Evolutionary conservation across 2,797 vertebrate genomes (phyloP), one percentile per base, ranked within the genome.

Genomic region (Sebastes flavidus): DNA sequence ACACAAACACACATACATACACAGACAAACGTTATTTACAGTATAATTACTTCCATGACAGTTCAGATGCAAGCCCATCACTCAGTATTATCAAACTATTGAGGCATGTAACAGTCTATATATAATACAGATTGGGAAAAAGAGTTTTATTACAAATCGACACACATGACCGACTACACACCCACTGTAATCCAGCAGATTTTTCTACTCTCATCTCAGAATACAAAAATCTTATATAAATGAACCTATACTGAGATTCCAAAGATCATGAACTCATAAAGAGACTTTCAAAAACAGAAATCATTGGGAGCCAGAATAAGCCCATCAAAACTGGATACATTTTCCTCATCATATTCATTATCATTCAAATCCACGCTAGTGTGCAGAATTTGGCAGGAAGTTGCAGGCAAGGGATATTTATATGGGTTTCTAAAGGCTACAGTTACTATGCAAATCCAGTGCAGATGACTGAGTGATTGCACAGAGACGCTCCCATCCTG

Each of bases 1-100:
- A 78, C 71, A 82, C 36, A 83, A 30, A 88, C 75, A 88, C 84
- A 86, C 85, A 84, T 58, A 75, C 68, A 81, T 61, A 80, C 75
- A 84, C 69, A 86, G 60, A 84, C 81, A 89, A 81, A 89, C 13
- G 34, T 85, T 91, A 92, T 93, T 94, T 93, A 90, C 91, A 90
- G 90, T 90, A 89, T 95, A 92, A 95, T 95, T 92, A 91, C 85
- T 87, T 85, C 72, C 58, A 81, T 91, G 92, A 92, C 88, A 92
- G 90, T 89, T 88, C 77, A 80, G 72, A 87, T 81, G 72, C 81
- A 76, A 86, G 78, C 75, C 84, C 74, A 90, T 92, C 91, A 90
- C 81, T 91, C 90, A 84, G 78, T 85, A 93, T 93, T 92, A 93
- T 89, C 74, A 73, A 85, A 78, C 86, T 77, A 81, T 58, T 80